Evolutionary conservation across 2,888 invertebrate species (phyloP), one percentile per base, ranked within the genome.

Genomic region (Ectemnius lituratus): DNA sequence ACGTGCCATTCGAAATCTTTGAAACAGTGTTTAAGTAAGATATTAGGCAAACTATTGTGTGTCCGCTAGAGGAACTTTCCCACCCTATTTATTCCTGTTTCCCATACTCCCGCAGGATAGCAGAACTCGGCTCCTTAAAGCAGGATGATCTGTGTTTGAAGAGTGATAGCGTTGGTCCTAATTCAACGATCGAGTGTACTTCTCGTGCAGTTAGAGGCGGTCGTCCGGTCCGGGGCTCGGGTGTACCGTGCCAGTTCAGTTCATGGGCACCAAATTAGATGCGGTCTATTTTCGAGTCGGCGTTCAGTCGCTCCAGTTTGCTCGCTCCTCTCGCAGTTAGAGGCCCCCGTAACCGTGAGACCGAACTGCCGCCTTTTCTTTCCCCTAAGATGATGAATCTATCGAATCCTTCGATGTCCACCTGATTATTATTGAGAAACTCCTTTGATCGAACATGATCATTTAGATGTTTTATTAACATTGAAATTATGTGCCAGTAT

Each of bases 181-280:
- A 52, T 52, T 52, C 52, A 52, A 16, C 16, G 52, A 16, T 52
- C 52, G 16, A 16, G 52, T 14, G 52, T 16, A 16, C n/a, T 14
- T 13, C 52, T 14, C 16, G 52, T 61, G 72, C 75, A 78, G 73
- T 80, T 66, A 68, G 72, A 62, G 57, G 72, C 72, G 76, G 67
- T 64, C 70, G 78, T 73, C 80, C 78, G 80, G 78, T 73, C 80
- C 78, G 80, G 84, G 82, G 73, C 75, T 81, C 75, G 79, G 70
- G 64, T 74, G 75, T 67, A 76, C 63, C 83, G 85, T 83, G 84
- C 86, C 85, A 87, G 86, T 87, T 87, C 86, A 85, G 88, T 89
- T 89, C 88, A 88, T 86, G 87, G 88, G 84, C 88, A 88, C 89
- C 85, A 89, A 90, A 89, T 90, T 90, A 90, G 90, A 90, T 86